These are phyloP conservation scores for Odontophorus gujanensis DNA, from an alignment of 2,113 vertebrate species.

Conservation along the genomic window DNA sequence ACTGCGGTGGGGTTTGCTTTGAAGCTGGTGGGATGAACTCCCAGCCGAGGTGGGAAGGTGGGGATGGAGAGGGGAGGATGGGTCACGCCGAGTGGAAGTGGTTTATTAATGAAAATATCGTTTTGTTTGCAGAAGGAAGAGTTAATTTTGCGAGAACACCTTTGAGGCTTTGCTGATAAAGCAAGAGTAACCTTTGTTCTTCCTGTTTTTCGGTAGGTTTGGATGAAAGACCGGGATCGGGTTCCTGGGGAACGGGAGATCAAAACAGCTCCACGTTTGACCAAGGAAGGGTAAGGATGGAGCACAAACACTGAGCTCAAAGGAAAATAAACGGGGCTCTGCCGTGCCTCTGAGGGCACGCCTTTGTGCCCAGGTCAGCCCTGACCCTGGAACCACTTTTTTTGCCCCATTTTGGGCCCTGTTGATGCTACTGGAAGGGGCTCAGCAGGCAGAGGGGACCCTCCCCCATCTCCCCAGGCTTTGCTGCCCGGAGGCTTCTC, in stretches of 20 bases:
- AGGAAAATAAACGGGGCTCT: background rate
- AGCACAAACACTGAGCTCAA: background rate
- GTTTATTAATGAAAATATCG: slow-evolving; percentile 66
- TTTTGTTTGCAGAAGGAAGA: slow-evolving; percentile 75
- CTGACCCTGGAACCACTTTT: background rate
- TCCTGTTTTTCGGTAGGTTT: slow-evolving; percentile 78
- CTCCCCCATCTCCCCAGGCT: background rate
- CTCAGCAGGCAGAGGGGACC: accelerated
- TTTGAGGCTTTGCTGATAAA: slow-evolving; percentile 73
- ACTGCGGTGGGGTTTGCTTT: slow-evolving; percentile 28
- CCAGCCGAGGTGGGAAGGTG: slow-evolving; percentile 39
- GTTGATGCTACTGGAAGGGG: background rate
- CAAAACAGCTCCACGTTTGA: slow-evolving; percentile 94
- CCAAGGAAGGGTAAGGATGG: slow-evolving; percentile 89
- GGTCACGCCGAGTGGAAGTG: slow-evolving; percentile 40
- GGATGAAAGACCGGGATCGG: slow-evolving; percentile 90
- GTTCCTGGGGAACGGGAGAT: slow-evolving; percentile 91
- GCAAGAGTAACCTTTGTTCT: slow-evolving; percentile 67
- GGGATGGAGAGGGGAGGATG: slow-evolving; percentile 30
- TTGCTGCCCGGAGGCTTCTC: background rate
- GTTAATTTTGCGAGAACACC: slow-evolving; percentile 63
- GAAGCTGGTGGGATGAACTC: background rate
- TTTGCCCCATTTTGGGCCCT: accelerated
- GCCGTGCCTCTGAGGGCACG: accelerated
- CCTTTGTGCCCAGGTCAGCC: background rate